Evolutionary conservation across 1,140 invertebrate species (phyloP), one percentile per base, ranked within the genome.

Genomic region (Phenacoccus solenopsis): DNA sequence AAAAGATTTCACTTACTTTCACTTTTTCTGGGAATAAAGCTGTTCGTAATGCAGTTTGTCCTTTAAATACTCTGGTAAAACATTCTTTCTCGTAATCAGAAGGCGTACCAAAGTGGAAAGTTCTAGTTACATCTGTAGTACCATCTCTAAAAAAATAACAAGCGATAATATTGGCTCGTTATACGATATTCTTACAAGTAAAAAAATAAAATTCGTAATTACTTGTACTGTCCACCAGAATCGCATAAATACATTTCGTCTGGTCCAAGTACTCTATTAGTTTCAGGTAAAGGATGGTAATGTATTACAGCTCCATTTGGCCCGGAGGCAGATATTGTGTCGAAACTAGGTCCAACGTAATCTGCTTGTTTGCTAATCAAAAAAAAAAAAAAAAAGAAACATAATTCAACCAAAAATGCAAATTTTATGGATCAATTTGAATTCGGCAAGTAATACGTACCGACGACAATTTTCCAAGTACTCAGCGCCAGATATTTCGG

Each of bases 81-180:
- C 90, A 90, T 80, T 94, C 90, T 74, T 86, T 88, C 76, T 96
- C 86, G 78, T 87, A 88, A 56, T 83, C 79, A 0, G 88, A 86
- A 0, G 94, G 91, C 21, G 81, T 83, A 1, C 94, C 93, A 80
- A 94, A 93, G 80, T 96, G 93, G 21, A 94, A 76, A 0, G 96
- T 98, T 76, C 96, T 81, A 1, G 96, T 98, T 0, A 97, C 89
- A 81, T 98, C 96, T 28, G 95, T 98, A 3, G 96, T 98, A 32
- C 96, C 96, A 82, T 96, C 91, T 69, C 85, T 87, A 70, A 73
- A 79, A 74, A 68, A 74, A 70, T 69, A 67, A 32, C 27, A 67
- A 69, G 25, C 30, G 7, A 59, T 5, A 20, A 59, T 25, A 61
- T 16, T 71, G 24, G 38, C 38, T 25, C 20, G 56, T 20, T 59